Base-by-base conservation (phyloP, 2,888 invertebrate species). In the Myathropa florea region DNA sequence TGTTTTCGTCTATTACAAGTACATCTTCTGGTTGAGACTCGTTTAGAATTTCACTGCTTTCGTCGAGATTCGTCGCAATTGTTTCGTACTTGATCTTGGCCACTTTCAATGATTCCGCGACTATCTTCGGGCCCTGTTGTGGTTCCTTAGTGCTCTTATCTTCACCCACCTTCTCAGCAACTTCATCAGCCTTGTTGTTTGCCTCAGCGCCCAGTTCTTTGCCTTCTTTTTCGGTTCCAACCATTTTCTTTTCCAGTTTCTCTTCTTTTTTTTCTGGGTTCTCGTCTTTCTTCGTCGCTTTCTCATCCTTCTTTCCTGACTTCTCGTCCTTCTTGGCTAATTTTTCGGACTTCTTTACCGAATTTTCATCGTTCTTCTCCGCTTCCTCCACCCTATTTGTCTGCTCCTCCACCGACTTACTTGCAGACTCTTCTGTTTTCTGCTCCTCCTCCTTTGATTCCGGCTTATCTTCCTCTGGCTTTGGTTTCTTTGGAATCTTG, bases 401-500 rank as follows among this genome's bases (percentile, higher is more conserved):
- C 24, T 39, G 46, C n/a, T 64, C 70, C 1, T 14, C 30, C n/a
- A 2, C 18, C 23, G 3, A 2, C 28, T 64, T 23, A 12, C 1
- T 60, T 18, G 26, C n/a, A 12, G 26, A 14, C 28, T 55, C 21
- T 2, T 53, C 28, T 14, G 3, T 12, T 21, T 64, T 18, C 1
- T 12, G 7, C 0, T 70, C 70, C n/a, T 77, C 26, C 7, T 2
- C 18, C 68, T 57, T 55, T 64, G n/a, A 9, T 3, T 12, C 72
- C 39, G 4, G 4, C 36, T 70, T 73, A 28, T 21, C 36, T 24
- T 79, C 81, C 14, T 79, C 84, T n/a, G 67, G 53, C 24, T 86
- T 83, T 9, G 63, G 4, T 39, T 90, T 90, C 83, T 90, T 92
- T 1, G 92, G 92, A 80, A 92, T 92, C 77, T 91, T 91, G 71